Evolutionary conservation across 2,888 invertebrate genomes (phyloP).

Genomic region (Dynastes grantii): DNA sequence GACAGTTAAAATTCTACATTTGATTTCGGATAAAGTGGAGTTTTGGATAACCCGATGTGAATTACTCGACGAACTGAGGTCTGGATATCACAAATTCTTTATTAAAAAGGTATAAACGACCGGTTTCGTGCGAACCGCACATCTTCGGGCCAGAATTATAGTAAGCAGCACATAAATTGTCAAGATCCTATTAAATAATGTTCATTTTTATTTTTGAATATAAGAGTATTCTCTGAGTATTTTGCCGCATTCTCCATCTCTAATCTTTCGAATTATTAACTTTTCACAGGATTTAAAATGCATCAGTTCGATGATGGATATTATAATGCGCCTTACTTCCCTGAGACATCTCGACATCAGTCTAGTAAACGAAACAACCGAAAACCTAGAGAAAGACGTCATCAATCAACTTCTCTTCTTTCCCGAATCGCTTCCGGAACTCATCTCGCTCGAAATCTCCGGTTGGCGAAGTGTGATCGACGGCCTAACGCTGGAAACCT

Average conservation of each 20-base stretch:
- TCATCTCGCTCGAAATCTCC: slow-evolving; percentile 78
- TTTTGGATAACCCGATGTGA: too few relatives aligned
- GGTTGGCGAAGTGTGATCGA: slow-evolving; percentile 68
- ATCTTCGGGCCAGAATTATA: too few relatives aligned
- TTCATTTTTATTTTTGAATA: too few relatives aligned
- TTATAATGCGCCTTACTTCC: slow-evolving; percentile 61
- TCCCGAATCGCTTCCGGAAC: slow-evolving; percentile 72
- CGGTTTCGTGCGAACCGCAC: too few relatives aligned
- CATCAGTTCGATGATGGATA: slow-evolving; percentile 56
- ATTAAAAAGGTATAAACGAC: too few relatives aligned
- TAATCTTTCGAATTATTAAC: neutral
- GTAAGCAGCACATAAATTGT: too few relatives aligned
- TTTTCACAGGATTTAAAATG: slow-evolving; percentile 54
- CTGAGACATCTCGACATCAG: slow-evolving; percentile 67
- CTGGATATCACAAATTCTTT: too few relatives aligned
- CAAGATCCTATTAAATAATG: too few relatives aligned
- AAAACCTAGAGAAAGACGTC: slow-evolving; percentile 62
- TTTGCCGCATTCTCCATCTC: neutral
- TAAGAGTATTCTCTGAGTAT: neutral
- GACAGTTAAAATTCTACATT: too few relatives aligned
- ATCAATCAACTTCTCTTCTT: slow-evolving; percentile 71
- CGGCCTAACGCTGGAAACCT: slow-evolving; percentile 59
- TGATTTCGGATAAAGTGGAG: too few relatives aligned
- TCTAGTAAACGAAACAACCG: slow-evolving; percentile 64
- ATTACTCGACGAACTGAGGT: too few relatives aligned